Evolutionary conservation across 2,797 vertebrate genomes (phyloP).

Genomic region (Tragelaphus eurycerus): DNA sequence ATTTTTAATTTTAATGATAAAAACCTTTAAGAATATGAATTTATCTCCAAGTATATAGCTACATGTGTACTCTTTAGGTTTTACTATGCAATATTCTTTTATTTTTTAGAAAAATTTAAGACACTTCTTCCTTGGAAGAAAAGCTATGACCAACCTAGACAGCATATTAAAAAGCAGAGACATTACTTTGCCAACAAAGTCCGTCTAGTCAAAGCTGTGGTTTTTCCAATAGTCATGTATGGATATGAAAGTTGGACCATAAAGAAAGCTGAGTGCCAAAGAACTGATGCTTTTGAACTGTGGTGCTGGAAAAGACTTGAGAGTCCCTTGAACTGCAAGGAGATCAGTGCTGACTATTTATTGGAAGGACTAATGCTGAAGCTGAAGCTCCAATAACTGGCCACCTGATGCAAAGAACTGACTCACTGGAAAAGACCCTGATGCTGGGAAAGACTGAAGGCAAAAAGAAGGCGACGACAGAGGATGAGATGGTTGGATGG

Average conservation of each 20-base stretch:
- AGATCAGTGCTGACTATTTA: background rate
- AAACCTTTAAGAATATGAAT: background rate
- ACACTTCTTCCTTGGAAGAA: background rate
- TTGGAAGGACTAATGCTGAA: background rate
- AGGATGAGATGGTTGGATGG: background rate
- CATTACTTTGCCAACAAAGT: background rate
- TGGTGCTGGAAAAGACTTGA: background rate
- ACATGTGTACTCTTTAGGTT: background rate
- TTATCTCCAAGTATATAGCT: background rate
- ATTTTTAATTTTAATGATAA: conserved; percentile 42
- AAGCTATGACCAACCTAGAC: background rate
- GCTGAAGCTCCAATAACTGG: background rate
- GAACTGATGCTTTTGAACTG: background rate
- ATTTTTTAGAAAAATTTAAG: background rate
- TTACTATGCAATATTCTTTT: conserved; percentile 1
- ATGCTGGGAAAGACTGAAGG: background rate
- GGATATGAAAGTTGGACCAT: background rate
- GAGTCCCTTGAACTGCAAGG: background rate
- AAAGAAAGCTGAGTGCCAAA: background rate
- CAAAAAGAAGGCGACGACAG: background rate
- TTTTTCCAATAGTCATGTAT: background rate
- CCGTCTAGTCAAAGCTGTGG: background rate
- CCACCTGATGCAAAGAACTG: background rate
- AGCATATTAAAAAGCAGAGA: background rate
- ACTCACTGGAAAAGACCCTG: background rate